These are phyloP conservation scores for Mustela lutreola DNA, from an alignment of 2,113 vertebrate genomes.

Conservation along the genomic window DNA sequence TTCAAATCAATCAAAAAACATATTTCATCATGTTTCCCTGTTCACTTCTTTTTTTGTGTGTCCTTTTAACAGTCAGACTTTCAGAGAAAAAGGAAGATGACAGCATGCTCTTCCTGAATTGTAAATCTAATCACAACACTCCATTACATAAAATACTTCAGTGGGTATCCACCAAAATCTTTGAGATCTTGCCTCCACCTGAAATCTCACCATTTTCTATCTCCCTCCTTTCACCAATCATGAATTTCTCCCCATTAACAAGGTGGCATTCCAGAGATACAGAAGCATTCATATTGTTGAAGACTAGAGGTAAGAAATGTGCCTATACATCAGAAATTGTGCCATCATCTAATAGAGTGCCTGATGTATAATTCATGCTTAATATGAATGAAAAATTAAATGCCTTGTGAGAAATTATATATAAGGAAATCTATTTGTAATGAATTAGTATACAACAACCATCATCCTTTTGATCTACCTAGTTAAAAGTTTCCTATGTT, in stretches of 20 bases:
- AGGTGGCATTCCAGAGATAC: neutral
- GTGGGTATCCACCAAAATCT: neutral
- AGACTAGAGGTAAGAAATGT: neutral
- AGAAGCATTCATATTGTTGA: neutral
- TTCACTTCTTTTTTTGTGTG: neutral
- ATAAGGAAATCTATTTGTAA: neutral
- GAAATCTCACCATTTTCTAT: neutral
- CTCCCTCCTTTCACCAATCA: neutral
- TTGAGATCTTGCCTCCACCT: neutral
- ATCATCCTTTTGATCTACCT: neutral
- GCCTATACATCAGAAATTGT: neutral
- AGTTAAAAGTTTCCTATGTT: neutral
- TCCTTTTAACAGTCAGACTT: neutral
- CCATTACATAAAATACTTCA: neutral
- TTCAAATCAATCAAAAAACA: neutral
- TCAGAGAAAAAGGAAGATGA: slow-evolving; percentile 49
- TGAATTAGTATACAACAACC: neutral
- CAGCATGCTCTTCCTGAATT: neutral
- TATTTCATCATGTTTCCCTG: slow-evolving; percentile 28
- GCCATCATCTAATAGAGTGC: neutral
- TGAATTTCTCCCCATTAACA: neutral
- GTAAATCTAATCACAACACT: neutral
- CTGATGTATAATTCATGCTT: neutral
- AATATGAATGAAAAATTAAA: slow-evolving; percentile 31
- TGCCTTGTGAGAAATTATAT: neutral